Conservation (phyloP, 2,113 vertebrate genomes). For the Patagioenas fasciata region DNA sequence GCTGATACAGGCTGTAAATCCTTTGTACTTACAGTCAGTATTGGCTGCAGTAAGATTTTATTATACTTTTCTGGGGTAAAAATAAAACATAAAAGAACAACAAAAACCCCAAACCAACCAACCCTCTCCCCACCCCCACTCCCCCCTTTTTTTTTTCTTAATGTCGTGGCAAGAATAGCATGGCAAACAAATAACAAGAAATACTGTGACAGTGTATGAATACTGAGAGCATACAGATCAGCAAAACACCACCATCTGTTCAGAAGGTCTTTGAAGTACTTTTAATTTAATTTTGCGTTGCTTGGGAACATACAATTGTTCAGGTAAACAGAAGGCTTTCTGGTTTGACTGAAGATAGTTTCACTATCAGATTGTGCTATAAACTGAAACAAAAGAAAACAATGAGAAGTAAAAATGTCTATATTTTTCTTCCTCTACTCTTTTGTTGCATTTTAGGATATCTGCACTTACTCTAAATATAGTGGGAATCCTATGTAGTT, state of each 20-base stretch:
- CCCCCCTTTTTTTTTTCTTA: not conserved
- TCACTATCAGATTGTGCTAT: not conserved
- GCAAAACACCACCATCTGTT: constrained; percentile 26
- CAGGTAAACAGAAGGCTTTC: not conserved
- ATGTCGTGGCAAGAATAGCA: not conserved
- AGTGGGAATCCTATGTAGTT: not conserved
- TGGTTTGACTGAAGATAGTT: not conserved
- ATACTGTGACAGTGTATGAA: not conserved
- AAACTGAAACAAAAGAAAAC: not conserved
- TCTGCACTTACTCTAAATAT: not conserved
- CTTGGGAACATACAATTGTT: not conserved
- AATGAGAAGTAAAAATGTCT: not conserved
- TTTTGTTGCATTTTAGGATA: not conserved
- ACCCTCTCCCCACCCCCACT: not conserved
- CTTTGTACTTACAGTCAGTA: constrained; percentile 37
- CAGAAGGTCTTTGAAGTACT: not conserved
- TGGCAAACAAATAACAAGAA: not conserved
- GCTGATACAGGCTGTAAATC: constrained; percentile 56
- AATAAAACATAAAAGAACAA: not conserved
- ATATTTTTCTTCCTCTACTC: not conserved
- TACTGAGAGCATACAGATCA: not conserved
- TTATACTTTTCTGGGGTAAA: not conserved
- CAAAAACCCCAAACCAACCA: not conserved
- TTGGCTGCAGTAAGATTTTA: constrained; percentile 19
- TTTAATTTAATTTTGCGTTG: constrained; percentile 6